Conservation (phyloP, 2,113 vertebrate genomes). For the Hucho hucho region DNA sequence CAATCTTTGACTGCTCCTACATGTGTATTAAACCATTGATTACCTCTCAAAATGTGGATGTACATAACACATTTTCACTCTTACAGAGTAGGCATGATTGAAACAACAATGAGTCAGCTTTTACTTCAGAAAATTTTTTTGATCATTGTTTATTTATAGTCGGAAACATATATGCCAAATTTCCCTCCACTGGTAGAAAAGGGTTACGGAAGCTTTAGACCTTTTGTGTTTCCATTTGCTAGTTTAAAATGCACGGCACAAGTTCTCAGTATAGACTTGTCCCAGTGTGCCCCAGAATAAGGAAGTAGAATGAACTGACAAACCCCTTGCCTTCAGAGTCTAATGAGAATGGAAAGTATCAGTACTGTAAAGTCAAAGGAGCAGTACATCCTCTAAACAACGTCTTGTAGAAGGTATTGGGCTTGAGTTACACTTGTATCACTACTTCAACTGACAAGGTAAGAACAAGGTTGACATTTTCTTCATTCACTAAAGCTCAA, state of each 20-base stretch:
- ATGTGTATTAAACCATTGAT: no score
- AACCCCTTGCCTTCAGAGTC: constrained; percentile 27
- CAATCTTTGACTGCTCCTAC: no score
- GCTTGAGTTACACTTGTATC: neutral
- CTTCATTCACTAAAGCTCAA: neutral
- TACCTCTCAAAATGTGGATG: no score
- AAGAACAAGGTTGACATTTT: neutral
- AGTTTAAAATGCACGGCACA: constrained; percentile 9
- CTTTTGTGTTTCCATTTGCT: neutral
- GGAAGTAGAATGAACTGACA: constrained; percentile 49
- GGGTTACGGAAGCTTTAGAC: no score
- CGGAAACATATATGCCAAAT: no score
- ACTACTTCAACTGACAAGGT: neutral
- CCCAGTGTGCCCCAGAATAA: constrained; percentile 36
- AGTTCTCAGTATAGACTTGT: constrained; percentile 21
- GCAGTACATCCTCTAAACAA: neutral
- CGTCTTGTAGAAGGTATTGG: neutral
- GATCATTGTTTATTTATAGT: no score
- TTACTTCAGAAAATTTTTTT: no score
- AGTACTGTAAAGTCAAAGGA: constrained; percentile 21
- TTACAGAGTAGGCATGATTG: no score
- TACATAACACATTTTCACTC: no score
- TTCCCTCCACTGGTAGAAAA: no score
- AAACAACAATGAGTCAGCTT: no score
- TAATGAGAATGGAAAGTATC: constrained; percentile 47